Evolutionary conservation across 2,888 invertebrate species (phyloP), one percentile per base, ranked within the genome.

Genomic region (Anarsia innoxiella): DNA sequence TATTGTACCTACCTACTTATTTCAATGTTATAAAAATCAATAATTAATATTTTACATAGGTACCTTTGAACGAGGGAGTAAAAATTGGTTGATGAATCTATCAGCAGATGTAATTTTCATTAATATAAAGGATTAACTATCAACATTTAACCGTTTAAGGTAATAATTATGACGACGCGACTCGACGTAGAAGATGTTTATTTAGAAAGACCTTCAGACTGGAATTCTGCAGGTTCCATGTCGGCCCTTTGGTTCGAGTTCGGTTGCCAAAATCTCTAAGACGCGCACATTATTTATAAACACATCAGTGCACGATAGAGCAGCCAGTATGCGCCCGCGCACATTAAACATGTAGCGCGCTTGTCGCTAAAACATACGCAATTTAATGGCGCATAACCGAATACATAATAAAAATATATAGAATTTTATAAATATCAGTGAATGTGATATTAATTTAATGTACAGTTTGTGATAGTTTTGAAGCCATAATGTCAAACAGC

Each of bases 401-500:
- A 42, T 26, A 6, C 26, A n/a, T 26, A 34, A 45, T n/a, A n/a
- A n/a, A n/a, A n/a, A n/a, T n/a, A n/a, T n/a, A n/a, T n/a, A n/a
- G n/a, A n/a, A n/a, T n/a, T n/a, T n/a, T n/a, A n/a, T n/a, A 39
- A 39, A 35, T 42, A 39, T 29, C 12, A 40, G 37, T 31, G 37
- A 34, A 19, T 37, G 41, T 46, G 34, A 41, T 42, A n/a, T n/a
- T n/a, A n/a, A n/a, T n/a, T n/a, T n/a, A 12, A 35, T 40, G 40
- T 39, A 23, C 12, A 29, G 45, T 45, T n/a, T n/a, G 47, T 10
- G 10, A n/a, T 26, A 26, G 10, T 28, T 28, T 28, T 11, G 25
- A 12, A 3, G 2, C 51, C 56, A 64, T 65, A 59, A 83, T 82
- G 83, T 48, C 79, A 36, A 68, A 83, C 49, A 75, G 61, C 55